These are phyloP conservation scores for Melanophora roralis DNA, from an alignment of 2,888 invertebrate species.

Conservation along the genomic window DNA sequence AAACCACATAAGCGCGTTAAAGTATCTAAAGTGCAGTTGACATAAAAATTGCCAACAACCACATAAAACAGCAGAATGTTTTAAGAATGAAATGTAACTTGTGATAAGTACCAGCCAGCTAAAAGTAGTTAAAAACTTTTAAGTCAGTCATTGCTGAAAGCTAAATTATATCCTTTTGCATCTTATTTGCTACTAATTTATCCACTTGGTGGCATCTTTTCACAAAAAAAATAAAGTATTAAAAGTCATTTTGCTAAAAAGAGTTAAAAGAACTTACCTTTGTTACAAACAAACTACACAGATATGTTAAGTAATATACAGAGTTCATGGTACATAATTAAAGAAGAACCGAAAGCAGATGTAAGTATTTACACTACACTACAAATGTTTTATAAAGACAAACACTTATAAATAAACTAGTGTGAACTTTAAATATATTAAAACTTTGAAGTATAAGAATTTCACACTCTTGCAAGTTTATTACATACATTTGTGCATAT, in stretches of 20 bases:
- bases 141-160: conserved; percentile 49
- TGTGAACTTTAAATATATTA: not conserved
- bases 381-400: not conserved
- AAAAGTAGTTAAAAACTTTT: not conserved
- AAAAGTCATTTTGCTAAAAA: conserved; percentile 1
- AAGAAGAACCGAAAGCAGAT: not conserved
- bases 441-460: not conserved
- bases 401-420: not conserved
- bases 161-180: conserved; percentile 60
- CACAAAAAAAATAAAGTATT: conserved; percentile 36
- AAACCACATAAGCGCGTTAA: conserved; percentile 32
- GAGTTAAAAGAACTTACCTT: not conserved
- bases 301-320: not conserved
- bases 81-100: not conserved
- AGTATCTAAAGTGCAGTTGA: conserved; percentile 39
- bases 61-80: not conserved
- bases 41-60: conserved; percentile 29
- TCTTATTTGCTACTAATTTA: conserved; percentile 61
- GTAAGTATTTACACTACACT: conserved; percentile 21
- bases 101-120: not conserved
- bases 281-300: not conserved
- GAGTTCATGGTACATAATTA: not conserved
- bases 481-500: not conserved
- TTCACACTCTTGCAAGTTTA: not conserved
- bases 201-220: conserved; percentile 59